Base-by-base conservation (phyloP, 2,888 invertebrate genomes). In the Ariolimax columbianus region DNA sequence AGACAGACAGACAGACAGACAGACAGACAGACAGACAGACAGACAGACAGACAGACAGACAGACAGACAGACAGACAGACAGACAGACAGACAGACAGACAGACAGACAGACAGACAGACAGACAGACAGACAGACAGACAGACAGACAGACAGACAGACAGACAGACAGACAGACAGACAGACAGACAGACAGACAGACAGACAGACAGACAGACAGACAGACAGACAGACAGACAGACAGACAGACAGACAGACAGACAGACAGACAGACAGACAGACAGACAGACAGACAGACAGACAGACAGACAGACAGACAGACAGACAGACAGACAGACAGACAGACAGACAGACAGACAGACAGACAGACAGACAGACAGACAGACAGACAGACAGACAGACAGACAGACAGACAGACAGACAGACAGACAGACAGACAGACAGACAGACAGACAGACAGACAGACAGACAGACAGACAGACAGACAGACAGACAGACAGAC, bases 391-490 rank as follows among this genome's bases (percentile, higher is more conserved):
- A 66, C 66, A 66, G 14, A 66, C 66, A 66, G 14, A 66, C 66
- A 66, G 14, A n/a, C 66, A 66, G 14, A n/a, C 82, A 72, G n/a
- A 82, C 82, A 75, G 33, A 75, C 75, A 82, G 33, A 82, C 82
- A 82, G 33, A 59, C 75, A 82, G 33, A 82, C 82, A 55, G 33
- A 82, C 82, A 75, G 33, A 82, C 75, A 75, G 33, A 75, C 82
- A 82, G 33, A 82, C 82, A 82, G 33, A 82, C 75, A 82, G n/a
- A 83, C 83, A 66, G 38, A 83, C 68, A 63, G 36, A 68, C 83
- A 77, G 36, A 77, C 77, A 7, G 36, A 43, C 77, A 47, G 33
- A 66, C 55, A 70, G 38, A 78, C 78, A 70, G 40, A 47, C 70
- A 83, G 40, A 78, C 77, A 78, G 40, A 78, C 78, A 78, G 68